Conservation (phyloP, 64 coral and sea anemone genomes). For the Trachythela sp. region DNA sequence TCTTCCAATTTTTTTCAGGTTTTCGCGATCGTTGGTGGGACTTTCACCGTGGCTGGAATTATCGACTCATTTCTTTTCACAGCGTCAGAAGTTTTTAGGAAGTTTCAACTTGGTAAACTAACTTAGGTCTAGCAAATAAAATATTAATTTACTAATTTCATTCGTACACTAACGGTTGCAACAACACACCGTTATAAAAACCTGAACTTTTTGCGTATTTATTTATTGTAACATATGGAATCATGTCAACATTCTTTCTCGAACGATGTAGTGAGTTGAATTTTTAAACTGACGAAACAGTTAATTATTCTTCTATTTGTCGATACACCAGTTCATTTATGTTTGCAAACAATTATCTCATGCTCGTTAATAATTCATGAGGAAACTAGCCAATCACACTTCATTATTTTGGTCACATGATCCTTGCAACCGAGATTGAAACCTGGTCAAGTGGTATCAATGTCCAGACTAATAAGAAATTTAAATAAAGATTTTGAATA, state of each 20-base stretch:
- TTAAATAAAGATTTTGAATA: too few relatives aligned
- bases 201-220: not conserved
- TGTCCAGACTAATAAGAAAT: too few relatives aligned
- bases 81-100: constrained; percentile 83
- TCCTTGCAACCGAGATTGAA: too few relatives aligned
- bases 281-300: not conserved
- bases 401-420: too few relatives aligned
- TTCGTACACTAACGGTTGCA: not conserved
- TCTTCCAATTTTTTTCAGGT: constrained; percentile 57
- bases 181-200: too few relatives aligned
- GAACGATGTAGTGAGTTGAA: not conserved
- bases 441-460: too few relatives aligned
- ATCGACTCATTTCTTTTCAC: constrained; percentile 91
- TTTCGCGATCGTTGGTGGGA: constrained; percentile 93
- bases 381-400: too few relatives aligned
- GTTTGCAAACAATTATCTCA: too few relatives aligned
- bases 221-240: not conserved
- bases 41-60: constrained; percentile 94
- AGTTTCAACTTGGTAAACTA: constrained; percentile 89
- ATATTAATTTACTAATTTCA: not conserved
- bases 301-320: too few relatives aligned
- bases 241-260: not conserved
- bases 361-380: too few relatives aligned
- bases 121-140: constrained; percentile 48
- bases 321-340: too few relatives aligned